Evolutionary conservation across 2,888 invertebrate genomes (phyloP), one percentile per base, ranked within the genome.

Genomic region (Venustoraphidia nigricollis): DNA sequence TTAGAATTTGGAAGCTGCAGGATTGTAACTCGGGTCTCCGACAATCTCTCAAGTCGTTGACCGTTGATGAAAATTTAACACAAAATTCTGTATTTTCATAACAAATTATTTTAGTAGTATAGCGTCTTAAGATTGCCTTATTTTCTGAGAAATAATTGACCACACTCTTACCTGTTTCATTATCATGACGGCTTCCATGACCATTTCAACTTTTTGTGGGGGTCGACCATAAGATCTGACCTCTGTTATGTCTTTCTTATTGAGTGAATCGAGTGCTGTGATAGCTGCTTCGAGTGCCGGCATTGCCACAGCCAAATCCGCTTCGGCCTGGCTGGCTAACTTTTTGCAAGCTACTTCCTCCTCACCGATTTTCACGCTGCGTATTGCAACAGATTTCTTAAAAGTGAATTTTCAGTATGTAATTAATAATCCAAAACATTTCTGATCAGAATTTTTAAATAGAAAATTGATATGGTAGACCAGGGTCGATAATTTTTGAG

Each of bases 201-300:
- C 87, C 76, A 87, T 87, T 66, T 90, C 88, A 0, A 93, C 91
- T 63, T 89, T 84, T 49, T 77, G 72, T 2, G 92, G 92, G 1
- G 93, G 93, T 51, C 84, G 81, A 0, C 83, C 82, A 63, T 92
- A 93, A 0, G 91, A 90, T 62, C 89, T 90, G 50, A 93, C 86
- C 71, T 93, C 92, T 39, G 86, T 81, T 48, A 93, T 80, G 60
- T 90, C 89, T 60, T 86, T 87, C 65, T 89, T 90, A 61, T 86
- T 89, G 13, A 91, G 64, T 1, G 87, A 75, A 59, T 87, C 85
- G 45, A 90, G 65, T 1, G 89, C 88, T 37, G 72, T 74, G 2
- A 87, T 77, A 34, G 92, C 92, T 58, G 87, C 90, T 37, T 90
- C 81, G 1, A 93, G 66, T 10, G 90, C 89, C 0, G 92, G 93